A percentile compares a stretch with the other conserved stretches of the same genome.
Conservation (phyloP, 2,797 vertebrate species). For the Emys orbicularis region DNA sequence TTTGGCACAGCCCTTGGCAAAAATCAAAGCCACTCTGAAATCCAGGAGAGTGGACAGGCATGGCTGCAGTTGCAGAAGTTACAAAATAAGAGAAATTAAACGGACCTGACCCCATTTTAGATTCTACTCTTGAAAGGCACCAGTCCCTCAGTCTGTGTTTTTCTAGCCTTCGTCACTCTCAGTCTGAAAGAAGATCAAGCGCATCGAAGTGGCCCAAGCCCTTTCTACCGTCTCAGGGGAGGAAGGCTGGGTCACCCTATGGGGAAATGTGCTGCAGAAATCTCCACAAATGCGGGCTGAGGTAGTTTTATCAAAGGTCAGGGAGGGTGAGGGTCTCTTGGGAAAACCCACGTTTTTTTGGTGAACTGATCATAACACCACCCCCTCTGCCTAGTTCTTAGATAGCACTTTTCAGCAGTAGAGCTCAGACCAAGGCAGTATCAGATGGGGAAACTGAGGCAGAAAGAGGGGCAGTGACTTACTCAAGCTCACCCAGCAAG, state of each 20-base stretch:
- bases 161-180: neutral
- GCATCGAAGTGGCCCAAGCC: neutral
- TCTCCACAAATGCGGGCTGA: neutral
- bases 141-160: neutral
- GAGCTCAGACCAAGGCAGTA: neutral
- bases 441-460: neutral
- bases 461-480: neutral
- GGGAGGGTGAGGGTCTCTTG: neutral
- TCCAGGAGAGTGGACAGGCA: neutral
- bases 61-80: neutral
- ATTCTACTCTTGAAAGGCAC: neutral
- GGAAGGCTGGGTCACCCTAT: neutral
- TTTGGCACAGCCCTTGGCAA: neutral
- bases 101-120: neutral
- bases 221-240: neutral
- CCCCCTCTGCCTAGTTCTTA: neutral
- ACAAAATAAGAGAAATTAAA: neutral
- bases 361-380: neutral
- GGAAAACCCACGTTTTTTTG: neutral
- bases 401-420: neutral
- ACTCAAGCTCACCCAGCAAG: neutral
- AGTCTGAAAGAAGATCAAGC: neutral
- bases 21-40: neutral
- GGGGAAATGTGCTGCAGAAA: neutral
- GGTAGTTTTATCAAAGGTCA: neutral